These are phyloP conservation scores for Lasioglossum lativentre DNA, from an alignment of 2,888 invertebrate species.

Conservation along the genomic window DNA sequence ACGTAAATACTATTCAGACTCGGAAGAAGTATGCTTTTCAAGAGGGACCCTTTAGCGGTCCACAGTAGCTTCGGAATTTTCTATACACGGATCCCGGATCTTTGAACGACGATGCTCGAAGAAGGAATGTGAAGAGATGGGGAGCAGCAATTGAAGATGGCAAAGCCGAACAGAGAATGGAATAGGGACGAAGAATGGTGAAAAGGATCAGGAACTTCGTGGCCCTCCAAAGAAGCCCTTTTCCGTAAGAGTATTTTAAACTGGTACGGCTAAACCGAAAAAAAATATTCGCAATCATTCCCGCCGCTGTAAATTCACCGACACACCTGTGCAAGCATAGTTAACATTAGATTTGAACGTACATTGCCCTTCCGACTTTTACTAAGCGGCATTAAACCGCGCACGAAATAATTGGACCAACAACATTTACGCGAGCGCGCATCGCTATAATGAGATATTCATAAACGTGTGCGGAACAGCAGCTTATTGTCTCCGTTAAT, in stretches of 20 bases:
- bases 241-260: not conserved
- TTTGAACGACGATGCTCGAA: conserved; percentile 54
- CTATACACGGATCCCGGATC: conserved; percentile 44
- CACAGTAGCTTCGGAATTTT: conserved; percentile 62
- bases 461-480: not conserved
- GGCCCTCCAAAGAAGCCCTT: not conserved
- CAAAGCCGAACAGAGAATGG: not conserved
- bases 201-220: not conserved
- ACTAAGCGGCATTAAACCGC: not conserved
- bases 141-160: conserved; percentile 36
- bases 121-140: conserved; percentile 44
- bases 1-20: conserved; percentile 53
- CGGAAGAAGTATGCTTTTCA: conserved; percentile 51
- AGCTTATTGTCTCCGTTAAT: conserved; percentile 5
- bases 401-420: not conserved
- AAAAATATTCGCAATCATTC: not conserved
- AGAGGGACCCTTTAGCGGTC: conserved; percentile 38
- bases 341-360: not conserved
- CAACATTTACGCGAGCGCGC: not conserved
- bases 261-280: not conserved
- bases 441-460: conserved; percentile 3
- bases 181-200: conserved; percentile 13
- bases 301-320: not conserved
- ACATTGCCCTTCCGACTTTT: not conserved
- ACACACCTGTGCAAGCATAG: not conserved